Evolutionary conservation across 1,140 invertebrate species (phyloP).

Genomic region (Lasioglossum baleicum): DNA sequence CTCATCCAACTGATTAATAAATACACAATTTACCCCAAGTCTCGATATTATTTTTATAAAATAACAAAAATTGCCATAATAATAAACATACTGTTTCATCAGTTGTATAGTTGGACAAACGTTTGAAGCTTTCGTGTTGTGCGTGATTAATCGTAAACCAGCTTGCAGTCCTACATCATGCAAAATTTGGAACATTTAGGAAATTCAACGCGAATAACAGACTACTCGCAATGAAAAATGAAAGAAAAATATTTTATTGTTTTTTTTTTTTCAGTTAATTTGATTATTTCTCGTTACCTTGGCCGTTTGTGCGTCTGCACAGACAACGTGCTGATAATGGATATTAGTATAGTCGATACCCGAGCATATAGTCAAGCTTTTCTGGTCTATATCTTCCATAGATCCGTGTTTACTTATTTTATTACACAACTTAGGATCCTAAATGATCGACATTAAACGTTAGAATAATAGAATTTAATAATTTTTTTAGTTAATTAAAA

Average conservation of each 20-base stretch:
- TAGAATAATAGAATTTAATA: too few species aligned
- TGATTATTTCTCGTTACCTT: constrained; percentile 92
- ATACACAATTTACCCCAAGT: background rate
- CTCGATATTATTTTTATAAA: too few species aligned
- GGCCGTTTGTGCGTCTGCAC: constrained; percentile 92
- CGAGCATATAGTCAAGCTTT: constrained; percentile 98
- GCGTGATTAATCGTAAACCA: constrained; percentile 92
- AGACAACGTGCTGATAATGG: constrained; percentile 97
- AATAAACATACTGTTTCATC: constrained; percentile 99
- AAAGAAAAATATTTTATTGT: constrained; percentile 12
- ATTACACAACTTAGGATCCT: constrained; percentile 93
- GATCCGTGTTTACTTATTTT: constrained; percentile 88
- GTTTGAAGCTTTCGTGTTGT: constrained; percentile 98
- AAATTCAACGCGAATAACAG: too few species aligned
- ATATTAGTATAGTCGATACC: constrained; percentile 99
- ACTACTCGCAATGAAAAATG: too few species aligned
- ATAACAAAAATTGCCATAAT: too few species aligned
- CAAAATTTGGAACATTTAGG: too few species aligned
- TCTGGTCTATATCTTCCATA: constrained; percentile 90
- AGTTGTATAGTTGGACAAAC: constrained; percentile 96
- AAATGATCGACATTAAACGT: too few species aligned
- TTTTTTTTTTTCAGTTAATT: too few species aligned
- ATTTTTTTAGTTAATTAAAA: too few species aligned
- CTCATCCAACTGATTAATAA: constrained; percentile 94
- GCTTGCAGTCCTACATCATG: too few species aligned